Evolutionary conservation across 2,797 vertebrate species (phyloP).

Genomic region (Danio albolineatus): DNA sequence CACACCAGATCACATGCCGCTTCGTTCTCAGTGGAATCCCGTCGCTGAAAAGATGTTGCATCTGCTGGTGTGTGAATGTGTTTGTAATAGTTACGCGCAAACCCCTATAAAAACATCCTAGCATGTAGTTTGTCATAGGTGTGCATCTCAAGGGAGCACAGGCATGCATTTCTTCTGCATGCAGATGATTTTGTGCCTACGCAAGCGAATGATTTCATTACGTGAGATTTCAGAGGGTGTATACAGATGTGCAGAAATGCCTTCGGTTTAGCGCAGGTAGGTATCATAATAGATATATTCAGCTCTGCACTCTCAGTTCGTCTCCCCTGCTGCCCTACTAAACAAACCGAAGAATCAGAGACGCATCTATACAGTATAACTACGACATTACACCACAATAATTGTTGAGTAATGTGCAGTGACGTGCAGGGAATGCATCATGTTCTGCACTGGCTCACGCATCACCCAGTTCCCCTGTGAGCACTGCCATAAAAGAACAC

Average conservation of each 20-base stretch:
- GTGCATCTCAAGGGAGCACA: not conserved
- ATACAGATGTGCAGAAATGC: slow-evolving; percentile 62
- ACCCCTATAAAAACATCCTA: slow-evolving; percentile 17
- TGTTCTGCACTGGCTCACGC: slow-evolving; percentile 34
- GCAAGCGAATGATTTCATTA: slow-evolving; percentile 34
- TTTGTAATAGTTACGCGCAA: slow-evolving; percentile 12
- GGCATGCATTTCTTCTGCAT: slow-evolving; percentile 13
- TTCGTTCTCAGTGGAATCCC: slow-evolving; percentile 66
- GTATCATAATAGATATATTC: slow-evolving; percentile 73
- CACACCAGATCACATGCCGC: slow-evolving; percentile 76
- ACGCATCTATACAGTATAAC: slow-evolving; percentile 34
- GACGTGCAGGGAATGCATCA: slow-evolving; percentile 37
- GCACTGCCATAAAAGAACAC: slow-evolving; percentile 46
- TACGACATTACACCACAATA: slow-evolving; percentile 24
- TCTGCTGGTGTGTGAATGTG: slow-evolving; percentile 40
- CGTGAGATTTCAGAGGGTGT: slow-evolving; percentile 24
- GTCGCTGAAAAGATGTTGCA: slow-evolving; percentile 68
- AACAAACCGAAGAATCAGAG: slow-evolving; percentile 60
- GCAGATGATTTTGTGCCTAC: slow-evolving; percentile 35
- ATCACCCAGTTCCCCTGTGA: slow-evolving; percentile 40
- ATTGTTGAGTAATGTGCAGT: slow-evolving; percentile 36
- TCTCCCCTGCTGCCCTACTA: slow-evolving; percentile 88
- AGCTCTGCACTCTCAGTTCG: slow-evolving; percentile 80
- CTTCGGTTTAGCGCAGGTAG: slow-evolving; percentile 61
- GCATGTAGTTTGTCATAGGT: slow-evolving; percentile 9